These are phyloP conservation scores for Pithys albifrons DNA, from an alignment of 2,113 vertebrate genomes.

Conservation along the genomic window DNA sequence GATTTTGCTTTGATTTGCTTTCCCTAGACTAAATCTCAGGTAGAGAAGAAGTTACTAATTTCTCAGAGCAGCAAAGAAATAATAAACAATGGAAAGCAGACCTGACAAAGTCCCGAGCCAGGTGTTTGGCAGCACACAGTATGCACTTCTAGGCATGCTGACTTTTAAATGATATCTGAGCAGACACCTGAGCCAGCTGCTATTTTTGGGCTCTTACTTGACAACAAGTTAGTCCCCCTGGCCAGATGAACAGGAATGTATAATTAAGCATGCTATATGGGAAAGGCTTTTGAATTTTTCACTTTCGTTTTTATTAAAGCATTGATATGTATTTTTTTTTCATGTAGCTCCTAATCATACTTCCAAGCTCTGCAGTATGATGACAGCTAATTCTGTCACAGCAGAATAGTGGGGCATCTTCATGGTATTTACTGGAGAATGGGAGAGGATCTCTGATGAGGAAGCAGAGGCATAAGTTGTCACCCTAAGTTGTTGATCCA, in stretches of 20 bases:
- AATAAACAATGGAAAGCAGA: background rate
- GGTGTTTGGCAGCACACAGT: background rate
- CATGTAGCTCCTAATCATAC: background rate
- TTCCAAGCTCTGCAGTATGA: background rate
- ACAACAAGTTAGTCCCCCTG: background rate
- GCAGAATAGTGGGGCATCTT: background rate
- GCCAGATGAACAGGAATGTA: background rate
- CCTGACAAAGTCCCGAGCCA: background rate
- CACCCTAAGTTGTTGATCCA: background rate
- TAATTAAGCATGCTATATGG: background rate
- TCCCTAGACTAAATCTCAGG: background rate
- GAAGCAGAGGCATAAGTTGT: background rate
- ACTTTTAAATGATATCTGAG: constrained; percentile 2
- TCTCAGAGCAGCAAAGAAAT: background rate
- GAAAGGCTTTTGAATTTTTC: background rate
- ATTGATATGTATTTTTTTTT: background rate
- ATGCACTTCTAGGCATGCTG: background rate
- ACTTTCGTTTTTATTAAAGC: background rate
- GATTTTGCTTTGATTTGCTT: constrained; percentile 23
- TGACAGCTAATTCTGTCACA: background rate
- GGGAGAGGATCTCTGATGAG: background rate
- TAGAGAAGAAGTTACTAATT: background rate
- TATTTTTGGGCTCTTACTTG: background rate
- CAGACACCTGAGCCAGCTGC: constrained; percentile 1
- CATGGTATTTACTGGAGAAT: background rate